Evolutionary conservation across 92 coral and sea anemone genomes (phyloP), one percentile per base, ranked within the genome.

Genomic region (Palythoa heliodiscus): DNA sequence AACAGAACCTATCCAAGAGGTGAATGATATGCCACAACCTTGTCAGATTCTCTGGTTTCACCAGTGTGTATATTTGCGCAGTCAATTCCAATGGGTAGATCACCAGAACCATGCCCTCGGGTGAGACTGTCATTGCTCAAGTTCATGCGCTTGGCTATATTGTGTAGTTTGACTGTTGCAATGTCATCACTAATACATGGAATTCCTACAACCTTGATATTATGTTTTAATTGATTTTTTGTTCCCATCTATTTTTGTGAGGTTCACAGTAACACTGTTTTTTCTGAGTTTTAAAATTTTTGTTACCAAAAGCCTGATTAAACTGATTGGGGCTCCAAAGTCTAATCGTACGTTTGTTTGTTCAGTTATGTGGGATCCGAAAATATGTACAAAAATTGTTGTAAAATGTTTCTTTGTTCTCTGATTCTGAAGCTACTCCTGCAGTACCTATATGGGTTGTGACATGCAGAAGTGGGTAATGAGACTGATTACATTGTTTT

Each of bases 51-150:
- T 58, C 76, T 92, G 35, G 86, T 90, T 35, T 71, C 76, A 16
- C 93, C 96, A 29, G 92, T 84, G 82, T 93, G 97, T 69, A 89
- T 16, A 77, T 82, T 76, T 3, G 97, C 90, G 39, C 91, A 93
- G 61, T 93, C 91, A 37, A 91, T 89, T 17, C 93, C 94, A 66
- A 91, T 78, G n/a, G 91, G 87, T 8, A 93, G 52, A 77, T 91
- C 94, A 53, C 89, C 71, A 20, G 85, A 73, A 7, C 96, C 96
- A 25, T 22, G 72, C 67, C 89, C 86, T 67, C 92, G 29, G 7
- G 85, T 70, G 11, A 91, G 15, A 37, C 87, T 70, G 22, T 75
- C 89, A 20, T 70, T 77, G 37, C 54, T 29, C 11, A 88, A 66
- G 12, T 87, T 74, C 66, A 88, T 61, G 61, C 60, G 50, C 25